Evolutionary conservation across 2,888 invertebrate genomes (phyloP).

Genomic region (Coelogynopora nodosa): DNA sequence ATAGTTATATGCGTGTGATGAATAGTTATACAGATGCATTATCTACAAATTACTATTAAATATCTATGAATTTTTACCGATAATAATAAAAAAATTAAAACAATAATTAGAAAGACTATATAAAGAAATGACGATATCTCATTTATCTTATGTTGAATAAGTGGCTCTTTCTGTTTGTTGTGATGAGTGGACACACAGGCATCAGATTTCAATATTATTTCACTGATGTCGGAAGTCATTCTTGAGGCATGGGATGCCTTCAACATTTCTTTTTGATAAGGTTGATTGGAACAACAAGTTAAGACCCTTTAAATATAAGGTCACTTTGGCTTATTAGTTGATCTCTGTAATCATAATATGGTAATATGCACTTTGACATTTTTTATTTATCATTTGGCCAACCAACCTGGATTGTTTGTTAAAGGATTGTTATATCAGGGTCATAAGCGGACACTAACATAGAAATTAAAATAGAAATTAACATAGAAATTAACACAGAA

Average conservation of each 20-base stretch:
- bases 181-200: neutral
- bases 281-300: neutral
- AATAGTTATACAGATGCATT: too few species aligned
- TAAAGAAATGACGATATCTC: too few species aligned
- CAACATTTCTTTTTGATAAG: neutral
- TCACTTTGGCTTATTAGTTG: neutral
- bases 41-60: too few species aligned
- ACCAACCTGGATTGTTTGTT: neutral
- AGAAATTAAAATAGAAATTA: too few species aligned
- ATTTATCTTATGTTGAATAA: neutral
- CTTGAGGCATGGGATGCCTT: neutral
- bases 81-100: too few species aligned
- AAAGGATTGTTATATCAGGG: neutral
- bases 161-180: neutral
- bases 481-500: too few species aligned
- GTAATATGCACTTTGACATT: neutral
- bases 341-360: neutral
- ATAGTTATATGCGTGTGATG: too few species aligned
- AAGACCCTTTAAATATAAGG: neutral
- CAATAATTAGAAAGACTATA: too few species aligned
- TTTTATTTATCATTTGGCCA: neutral
- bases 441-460: neutral
- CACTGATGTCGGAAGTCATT: neutral
- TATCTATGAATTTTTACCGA: too few species aligned
- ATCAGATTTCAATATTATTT: neutral